Conservation (phyloP, 2,888 invertebrate genomes). For the Metallyticus violacea region DNA sequence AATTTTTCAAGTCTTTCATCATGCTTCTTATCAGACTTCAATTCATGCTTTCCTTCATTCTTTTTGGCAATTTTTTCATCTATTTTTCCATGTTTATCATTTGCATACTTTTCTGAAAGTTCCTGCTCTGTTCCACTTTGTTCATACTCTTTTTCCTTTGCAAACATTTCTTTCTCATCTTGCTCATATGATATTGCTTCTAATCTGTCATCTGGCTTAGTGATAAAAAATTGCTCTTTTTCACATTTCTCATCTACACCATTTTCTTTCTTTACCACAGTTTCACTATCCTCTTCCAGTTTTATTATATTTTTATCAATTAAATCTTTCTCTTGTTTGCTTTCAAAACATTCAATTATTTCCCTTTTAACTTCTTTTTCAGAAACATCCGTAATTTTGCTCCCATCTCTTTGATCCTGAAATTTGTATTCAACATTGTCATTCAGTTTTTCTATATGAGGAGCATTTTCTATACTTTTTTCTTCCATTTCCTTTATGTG, state of each 20-base stretch:
- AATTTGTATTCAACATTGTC: background rate
- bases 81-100: background rate
- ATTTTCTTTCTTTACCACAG: background rate
- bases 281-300: background rate
- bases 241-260: background rate
- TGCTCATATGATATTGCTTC: background rate
- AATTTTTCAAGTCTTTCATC: background rate
- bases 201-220: background rate
- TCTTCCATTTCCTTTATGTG: background rate
- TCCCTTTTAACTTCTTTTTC: background rate
- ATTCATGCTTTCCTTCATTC: background rate
- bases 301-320: background rate
- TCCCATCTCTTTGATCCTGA: background rate
- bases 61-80: conserved; percentile 15
- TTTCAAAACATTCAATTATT: background rate
- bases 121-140: background rate
- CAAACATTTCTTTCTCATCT: background rate
- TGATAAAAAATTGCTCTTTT: background rate
- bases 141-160: background rate
- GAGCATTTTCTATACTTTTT: background rate
- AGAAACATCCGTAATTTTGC: background rate
- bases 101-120: background rate
- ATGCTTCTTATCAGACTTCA: background rate
- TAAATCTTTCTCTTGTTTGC: too few species aligned
- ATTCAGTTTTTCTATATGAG: background rate